These are phyloP conservation scores for Rotaria sp. DNA, from an alignment of 2,888 invertebrate genomes.

Conservation along the genomic window DNA sequence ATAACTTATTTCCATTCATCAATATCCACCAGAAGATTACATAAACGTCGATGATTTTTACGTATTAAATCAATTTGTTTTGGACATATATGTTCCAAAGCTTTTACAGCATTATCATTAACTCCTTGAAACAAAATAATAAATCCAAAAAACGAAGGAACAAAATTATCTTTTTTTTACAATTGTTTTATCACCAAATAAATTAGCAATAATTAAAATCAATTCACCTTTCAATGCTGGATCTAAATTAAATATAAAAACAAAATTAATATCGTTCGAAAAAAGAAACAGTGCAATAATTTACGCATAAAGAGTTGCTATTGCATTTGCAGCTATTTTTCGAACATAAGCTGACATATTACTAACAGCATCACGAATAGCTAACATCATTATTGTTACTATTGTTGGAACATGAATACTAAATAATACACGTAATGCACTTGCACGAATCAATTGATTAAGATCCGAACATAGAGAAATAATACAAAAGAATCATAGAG, in stretches of 20 bases:
- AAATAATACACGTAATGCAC: conserved; percentile 87
- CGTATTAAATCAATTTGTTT: conserved; percentile 90
- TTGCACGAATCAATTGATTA: conserved; percentile 92
- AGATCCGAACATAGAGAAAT: conserved; percentile 66
- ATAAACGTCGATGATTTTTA: conserved; percentile 86
- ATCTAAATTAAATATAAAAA: conserved; percentile 65
- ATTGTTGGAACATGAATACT: conserved; percentile 95
- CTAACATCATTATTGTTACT: conserved; percentile 95
- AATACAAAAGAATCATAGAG: conserved; percentile 40
- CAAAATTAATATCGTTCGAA: not conserved
- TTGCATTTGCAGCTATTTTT: conserved; percentile 97
- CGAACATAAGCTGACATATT: conserved; percentile 99
- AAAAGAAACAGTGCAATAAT: not conserved
- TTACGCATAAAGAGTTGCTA: conserved; percentile 87
- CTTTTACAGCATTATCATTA: conserved; percentile 96
- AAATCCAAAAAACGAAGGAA: not conserved
- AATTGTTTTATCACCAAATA: conserved; percentile 90
- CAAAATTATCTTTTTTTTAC: not conserved
- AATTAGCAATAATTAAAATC: conserved; percentile 83
- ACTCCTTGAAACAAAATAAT: conserved; percentile 59
- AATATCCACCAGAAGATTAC: conserved; percentile 84
- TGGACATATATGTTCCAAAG: conserved; percentile 88
- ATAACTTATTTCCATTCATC: conserved; percentile 99
- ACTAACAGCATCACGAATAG: conserved; percentile 88
- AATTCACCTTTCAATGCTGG: conserved; percentile 90